Evolutionary conservation across 2,113 vertebrate species (phyloP).

Genomic region (Myotis yumanensis): DNA sequence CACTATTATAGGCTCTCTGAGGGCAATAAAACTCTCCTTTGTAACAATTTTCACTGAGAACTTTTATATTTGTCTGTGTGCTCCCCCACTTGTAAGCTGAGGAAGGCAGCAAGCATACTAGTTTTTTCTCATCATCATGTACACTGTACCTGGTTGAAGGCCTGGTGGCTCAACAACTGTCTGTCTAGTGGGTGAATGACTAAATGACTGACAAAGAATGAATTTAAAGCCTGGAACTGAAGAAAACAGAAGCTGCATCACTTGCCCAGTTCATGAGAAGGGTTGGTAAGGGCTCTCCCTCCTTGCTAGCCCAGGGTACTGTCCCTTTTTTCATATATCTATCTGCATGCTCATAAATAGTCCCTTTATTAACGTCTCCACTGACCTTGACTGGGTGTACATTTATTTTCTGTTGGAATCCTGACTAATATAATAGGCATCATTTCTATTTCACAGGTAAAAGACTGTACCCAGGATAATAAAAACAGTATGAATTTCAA

Average conservation of each 20-base stretch:
- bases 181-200: neutral
- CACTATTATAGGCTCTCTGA: neutral
- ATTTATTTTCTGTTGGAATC: neutral
- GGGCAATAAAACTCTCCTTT: constrained; percentile 18
- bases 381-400: neutral
- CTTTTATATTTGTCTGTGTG: constrained; percentile 33
- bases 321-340: neutral
- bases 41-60: constrained; percentile 26
- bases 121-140: neutral
- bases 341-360: neutral
- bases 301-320: neutral
- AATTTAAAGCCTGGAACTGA: neutral
- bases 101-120: neutral
- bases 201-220: neutral
- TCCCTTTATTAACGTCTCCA: neutral
- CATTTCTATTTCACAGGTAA: neutral
- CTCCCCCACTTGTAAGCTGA: neutral
- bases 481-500: neutral
- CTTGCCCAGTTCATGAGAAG: neutral
- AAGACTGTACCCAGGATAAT: neutral
- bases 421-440: neutral
- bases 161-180: neutral
- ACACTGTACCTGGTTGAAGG: neutral
- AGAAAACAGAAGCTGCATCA: neutral
- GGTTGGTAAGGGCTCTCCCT: neutral